Base-by-base conservation (phyloP, 2,113 vertebrate species). In the Catagonus wagneri region DNA sequence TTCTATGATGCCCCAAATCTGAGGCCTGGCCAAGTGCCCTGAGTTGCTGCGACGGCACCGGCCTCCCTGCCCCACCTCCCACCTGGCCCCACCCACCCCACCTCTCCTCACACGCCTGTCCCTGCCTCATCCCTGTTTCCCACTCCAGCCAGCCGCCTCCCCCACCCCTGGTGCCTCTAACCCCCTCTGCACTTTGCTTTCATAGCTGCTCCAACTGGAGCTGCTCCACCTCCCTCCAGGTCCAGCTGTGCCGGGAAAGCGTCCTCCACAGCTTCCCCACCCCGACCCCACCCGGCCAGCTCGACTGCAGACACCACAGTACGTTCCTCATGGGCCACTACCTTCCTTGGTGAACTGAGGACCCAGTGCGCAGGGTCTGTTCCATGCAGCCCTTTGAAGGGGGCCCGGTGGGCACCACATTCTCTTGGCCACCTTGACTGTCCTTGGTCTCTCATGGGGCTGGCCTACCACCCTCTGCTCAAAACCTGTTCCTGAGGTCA, bases 291-390 rank as follows among this genome's bases (percentile, higher is more conserved):
- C 14, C 44, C 6, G 13, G 17, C 52, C 22, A 13, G 58, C 27
- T 61, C 71, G 61, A 1, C 14, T 0, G 54, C 3, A 22, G 63
- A 20, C 6, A 27, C 34, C 66, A 2, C 25, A 19, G 16, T 1
- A 11, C 13, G 10, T 56, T 60, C 34, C 60, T 3, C 3, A 0
- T 32, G 86, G 58, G 76, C 69, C 0, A 0, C n/a, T 13, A 25
- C 20, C 58, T 17, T 60, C 36, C 29, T 29, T 15, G 60, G 71
- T 34, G 63, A 72, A 36, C 11, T 1, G 29, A 58, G 68, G 19
- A 7, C 61, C 44, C 29, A 23, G n/a, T 3, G 12, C 2, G 22
- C 4, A 25, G 15, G 32, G 5, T 34, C 44, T 10, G 15, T 29
- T 1, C 29, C 34, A 15, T 4, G 2, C 6, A 52, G 75, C 75